These are phyloP conservation scores for Arctia plantaginis DNA, from an alignment of 2,888 invertebrate species.

Conservation along the genomic window DNA sequence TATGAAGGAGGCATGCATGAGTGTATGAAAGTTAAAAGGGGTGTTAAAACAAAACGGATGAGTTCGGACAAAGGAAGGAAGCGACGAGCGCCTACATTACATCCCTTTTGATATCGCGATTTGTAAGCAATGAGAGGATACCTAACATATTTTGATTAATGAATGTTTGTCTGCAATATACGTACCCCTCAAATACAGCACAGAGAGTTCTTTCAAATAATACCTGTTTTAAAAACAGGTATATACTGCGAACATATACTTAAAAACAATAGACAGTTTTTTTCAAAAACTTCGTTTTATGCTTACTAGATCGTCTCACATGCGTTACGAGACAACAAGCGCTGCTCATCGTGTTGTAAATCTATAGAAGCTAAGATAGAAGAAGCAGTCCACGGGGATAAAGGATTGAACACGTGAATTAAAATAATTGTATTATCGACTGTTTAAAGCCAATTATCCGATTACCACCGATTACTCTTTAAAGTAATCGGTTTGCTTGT, in stretches of 20 bases:
- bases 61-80: slow-evolving; percentile 85
- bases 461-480: too few relatives aligned
- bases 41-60: slow-evolving; percentile 86
- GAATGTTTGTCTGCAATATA: slow-evolving; percentile 55
- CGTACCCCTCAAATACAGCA: slow-evolving; percentile 17
- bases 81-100: slow-evolving; percentile 75
- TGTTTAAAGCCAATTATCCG: too few relatives aligned
- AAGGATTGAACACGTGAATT: neutral
- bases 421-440: neutral
- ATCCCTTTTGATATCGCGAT: slow-evolving; percentile 79
- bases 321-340: too few relatives aligned
- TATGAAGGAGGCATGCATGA: slow-evolving; percentile 75
- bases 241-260: neutral
- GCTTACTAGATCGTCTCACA: neutral
- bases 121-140: slow-evolving; percentile 68
- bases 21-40: slow-evolving; percentile 83
- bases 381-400: neutral
- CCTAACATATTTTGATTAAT: slow-evolving; percentile 85
- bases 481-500: too few relatives aligned
- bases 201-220: slow-evolving; percentile 11
- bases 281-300: neutral
- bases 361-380: neutral
- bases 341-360: neutral
- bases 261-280: neutral
- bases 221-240: neutral